phyloP scores from a whole-genome alignment of 2,888 invertebrate genomes.

The Callinectes sapidus region DNA sequence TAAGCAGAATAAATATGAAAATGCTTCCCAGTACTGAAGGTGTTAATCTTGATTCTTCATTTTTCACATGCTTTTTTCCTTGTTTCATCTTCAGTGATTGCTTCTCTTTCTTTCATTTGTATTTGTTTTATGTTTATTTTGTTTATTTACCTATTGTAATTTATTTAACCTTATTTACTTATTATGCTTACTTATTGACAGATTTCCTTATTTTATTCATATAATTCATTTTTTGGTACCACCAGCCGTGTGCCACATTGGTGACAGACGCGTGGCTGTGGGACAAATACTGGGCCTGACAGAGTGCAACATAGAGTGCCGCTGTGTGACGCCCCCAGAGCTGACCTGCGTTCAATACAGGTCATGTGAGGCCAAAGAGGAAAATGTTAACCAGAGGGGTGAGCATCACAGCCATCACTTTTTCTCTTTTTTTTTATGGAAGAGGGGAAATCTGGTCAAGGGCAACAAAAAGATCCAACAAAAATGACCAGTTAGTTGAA shows the following conservation, averaged over 20 bases:
- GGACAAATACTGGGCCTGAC: background rate
- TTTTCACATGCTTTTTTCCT: no score
- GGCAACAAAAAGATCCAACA: no score
- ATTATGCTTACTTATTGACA: no score
- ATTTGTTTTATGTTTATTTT: background rate
- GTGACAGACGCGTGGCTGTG: background rate
- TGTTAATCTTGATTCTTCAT: no score
- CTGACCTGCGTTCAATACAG: conserved; percentile 54
- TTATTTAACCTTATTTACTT: background rate
- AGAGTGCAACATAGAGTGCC: conserved; percentile 36
- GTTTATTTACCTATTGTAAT: background rate
- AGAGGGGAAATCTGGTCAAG: no score
- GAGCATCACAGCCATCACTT: background rate
- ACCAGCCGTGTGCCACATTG: background rate
- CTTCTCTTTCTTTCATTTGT: background rate
- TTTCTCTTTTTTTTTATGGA: no score
- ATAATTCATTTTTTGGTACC: background rate
- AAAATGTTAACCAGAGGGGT: background rate
- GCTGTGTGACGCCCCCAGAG: conserved; percentile 48
- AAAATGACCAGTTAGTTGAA: no score
- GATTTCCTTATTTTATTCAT: background rate
- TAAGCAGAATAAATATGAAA: no score
- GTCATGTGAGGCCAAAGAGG: conserved; percentile 34
- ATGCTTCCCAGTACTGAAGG: no score
- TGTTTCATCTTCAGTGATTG: no score